Conservation (phyloP, 1,140 invertebrate genomes). For the Mycetomoellerius zeteki region DNA sequence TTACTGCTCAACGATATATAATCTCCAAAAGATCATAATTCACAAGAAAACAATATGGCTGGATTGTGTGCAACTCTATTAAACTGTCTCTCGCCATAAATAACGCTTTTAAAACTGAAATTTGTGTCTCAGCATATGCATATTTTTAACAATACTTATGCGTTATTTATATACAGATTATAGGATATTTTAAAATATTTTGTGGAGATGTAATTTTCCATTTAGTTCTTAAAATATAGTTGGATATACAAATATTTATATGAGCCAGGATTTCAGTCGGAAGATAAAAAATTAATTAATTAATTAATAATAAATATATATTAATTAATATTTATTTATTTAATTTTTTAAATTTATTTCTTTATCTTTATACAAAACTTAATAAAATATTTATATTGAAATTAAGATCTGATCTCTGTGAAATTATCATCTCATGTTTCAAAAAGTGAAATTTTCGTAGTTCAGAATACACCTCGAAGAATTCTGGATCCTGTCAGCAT, state of each 20-base stretch:
- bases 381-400: no score
- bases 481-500: no score
- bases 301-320: no score
- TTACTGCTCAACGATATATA: constrained; percentile 35
- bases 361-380: no score
- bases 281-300: no score
- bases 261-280: no score
- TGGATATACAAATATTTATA: not conserved
- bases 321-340: no score
- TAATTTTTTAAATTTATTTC: no score
- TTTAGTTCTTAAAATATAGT: not conserved
- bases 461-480: no score
- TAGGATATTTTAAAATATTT: not conserved
- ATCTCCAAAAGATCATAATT: constrained; percentile 61
- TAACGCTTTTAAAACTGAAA: constrained; percentile 29
- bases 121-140: not conserved
- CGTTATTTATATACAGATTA: not conserved
- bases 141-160: constrained; percentile 6
- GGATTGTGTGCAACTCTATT: not conserved
- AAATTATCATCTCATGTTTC: no score
- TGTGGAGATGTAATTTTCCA: not conserved
- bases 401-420: no score
- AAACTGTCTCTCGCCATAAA: constrained; percentile 16
- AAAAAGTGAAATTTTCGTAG: no score
- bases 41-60: constrained; percentile 47